phyloP scores from a whole-genome alignment of 2,113 vertebrate species.

The Scolopax mira region DNA sequence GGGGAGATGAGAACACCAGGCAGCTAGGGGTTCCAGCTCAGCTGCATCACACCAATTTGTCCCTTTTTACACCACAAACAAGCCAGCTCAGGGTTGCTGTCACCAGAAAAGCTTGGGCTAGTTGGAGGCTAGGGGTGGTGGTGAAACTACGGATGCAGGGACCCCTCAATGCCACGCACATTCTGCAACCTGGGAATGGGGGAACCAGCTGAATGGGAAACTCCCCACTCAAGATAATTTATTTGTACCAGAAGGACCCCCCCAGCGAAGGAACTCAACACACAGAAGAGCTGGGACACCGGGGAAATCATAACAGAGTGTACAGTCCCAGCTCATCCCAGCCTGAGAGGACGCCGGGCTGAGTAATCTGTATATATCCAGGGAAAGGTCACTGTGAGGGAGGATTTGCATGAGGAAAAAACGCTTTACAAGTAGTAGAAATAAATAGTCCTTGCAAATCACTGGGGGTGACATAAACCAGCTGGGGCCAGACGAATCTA shows the following conservation, averaged over 20 bases:
- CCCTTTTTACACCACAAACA: not conserved
- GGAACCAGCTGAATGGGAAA: not conserved
- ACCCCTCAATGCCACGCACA: not conserved
- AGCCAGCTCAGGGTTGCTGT: not conserved
- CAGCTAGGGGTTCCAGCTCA: not conserved
- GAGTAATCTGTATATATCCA: not conserved
- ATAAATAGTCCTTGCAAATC: not conserved
- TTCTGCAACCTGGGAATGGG: not conserved
- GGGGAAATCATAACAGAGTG: rapidly evolving
- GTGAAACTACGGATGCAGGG: not conserved
- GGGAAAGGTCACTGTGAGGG: not conserved
- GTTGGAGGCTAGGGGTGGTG: not conserved
- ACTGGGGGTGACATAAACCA: not conserved
- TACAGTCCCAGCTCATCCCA: not conserved
- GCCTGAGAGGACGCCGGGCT: not conserved
- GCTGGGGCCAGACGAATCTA: not conserved
- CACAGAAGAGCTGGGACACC: not conserved
- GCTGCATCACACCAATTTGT: not conserved
- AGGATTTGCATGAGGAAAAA: not conserved
- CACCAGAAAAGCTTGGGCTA: not conserved
- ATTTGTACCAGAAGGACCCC: not conserved
- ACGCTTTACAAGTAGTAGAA: not conserved
- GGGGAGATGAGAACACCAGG: not conserved
- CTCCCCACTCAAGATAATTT: not conserved
- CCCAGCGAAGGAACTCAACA: not conserved